Evolutionary conservation across 2,113 vertebrate genomes (phyloP), one percentile per base, ranked within the genome.

Genomic region (Vombatus ursinus): DNA sequence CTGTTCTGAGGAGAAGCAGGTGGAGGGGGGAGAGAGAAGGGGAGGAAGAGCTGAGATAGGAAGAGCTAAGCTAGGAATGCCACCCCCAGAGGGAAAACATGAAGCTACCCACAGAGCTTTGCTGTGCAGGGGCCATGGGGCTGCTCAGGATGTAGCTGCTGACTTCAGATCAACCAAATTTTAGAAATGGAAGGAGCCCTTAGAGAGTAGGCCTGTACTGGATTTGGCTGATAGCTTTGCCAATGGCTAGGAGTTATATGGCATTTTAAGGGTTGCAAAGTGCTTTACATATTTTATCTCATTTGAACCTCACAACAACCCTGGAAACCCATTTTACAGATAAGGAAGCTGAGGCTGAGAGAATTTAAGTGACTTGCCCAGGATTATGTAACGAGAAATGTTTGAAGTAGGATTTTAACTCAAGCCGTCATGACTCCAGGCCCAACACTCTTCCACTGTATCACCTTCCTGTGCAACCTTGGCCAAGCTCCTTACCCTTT

Each of bases 21-120:
- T 52, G 92, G 94, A 94, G 93, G 93, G 94, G 96, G 94, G 90
- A 94, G 16, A 84, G n/a, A 84, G n/a, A 37, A 68, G 10, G n/a
- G n/a, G 19, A 44, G 68, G 68, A 52, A 52, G 52, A 52, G 52
- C 16, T 19, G 52, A 51, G 50, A 51, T 37, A 37, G 3, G 14
- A 37, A 37, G 61, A 77, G 31, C 61, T 37, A 14, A 84, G 68
- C 44, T 44, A 44, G 68, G 68, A 84, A 77, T 44, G 68, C n/a
- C 68, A 44, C 68, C 68, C n/a, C 68, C 68, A 84, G 16, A 84
- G 68, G 68, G 68, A 84, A 84, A 84, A 84, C 68, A 84, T 84
- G 68, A 84, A 84, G n/a, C 68, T 84, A 84, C 68, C 68, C 68
- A 84, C 68, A 84, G 68, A 84, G n/a, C n/a, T n/a, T 22, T 84